Evolutionary conservation across 2,797 vertebrate genomes (phyloP), one percentile per base, ranked within the genome.

Genomic region (Semaprochilodus insignis): DNA sequence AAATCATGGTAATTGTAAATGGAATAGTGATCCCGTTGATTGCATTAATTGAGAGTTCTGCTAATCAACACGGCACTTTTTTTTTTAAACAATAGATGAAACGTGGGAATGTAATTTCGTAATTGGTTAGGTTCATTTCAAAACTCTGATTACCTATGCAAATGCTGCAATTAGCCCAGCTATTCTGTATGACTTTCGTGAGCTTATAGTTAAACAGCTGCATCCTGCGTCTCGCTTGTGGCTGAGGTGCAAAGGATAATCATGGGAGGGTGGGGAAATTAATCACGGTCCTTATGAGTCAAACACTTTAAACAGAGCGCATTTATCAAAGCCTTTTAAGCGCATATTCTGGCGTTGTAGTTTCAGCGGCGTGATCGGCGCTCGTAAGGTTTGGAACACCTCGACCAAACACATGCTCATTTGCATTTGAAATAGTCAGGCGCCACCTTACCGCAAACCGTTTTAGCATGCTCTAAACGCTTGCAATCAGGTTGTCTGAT

Each of bases 211-310:
- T 63, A 69, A 72, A 67, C 84, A 93, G 93, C 91, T 93, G 89
- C 63, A 52, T 90, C 78, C 89, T 85, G 87, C 40, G 88, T 91
- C 87, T 89, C 85, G 63, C 86, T 67, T 62, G 16, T 63, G 19
- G n/a, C 59, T 65, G 67, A 71, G 11, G 36, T 66, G 63, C 65
- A 57, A 55, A 36, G 76, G 85, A 80, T 85, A 81, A 88, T 79
- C 66, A 81, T 83, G 77, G 80, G 60, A 59, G 84, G 77, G 79
- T 63, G 59, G 73, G 62, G 85, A 89, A 91, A 95, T 93, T 91
- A 92, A 92, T 94, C 91, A 92, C 48, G 36, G 77, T 70, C 73
- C 27, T 74, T 81, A 85, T 17, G 52, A 69, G 75, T 82, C 81
- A 81, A 83, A 83, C 59, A 23, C 70, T 72, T 83, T 40, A 51